A percentile compares a stretch with the other conserved stretches of the same genome.
These are phyloP conservation scores for Cantharis flavilabris DNA, from an alignment of 2,888 invertebrate species.

Conservation along the genomic window DNA sequence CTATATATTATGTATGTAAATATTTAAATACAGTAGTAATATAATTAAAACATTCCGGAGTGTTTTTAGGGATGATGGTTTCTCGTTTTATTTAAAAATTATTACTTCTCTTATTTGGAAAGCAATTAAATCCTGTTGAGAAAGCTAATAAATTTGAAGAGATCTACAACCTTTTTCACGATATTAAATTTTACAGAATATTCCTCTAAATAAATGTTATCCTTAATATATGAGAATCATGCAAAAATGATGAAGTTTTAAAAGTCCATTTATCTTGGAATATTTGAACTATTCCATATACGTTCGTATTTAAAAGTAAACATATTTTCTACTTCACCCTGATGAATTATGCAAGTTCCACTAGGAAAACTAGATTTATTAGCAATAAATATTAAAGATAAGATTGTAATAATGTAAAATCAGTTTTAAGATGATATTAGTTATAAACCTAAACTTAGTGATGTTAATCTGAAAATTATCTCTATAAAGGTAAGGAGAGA, in stretches of 20 bases:
- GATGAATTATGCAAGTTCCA: background rate
- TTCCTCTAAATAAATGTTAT: constrained; percentile 20
- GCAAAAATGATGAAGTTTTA: constrained; percentile 4
- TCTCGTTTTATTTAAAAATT: constrained; percentile 14
- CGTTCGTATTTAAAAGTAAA: background rate
- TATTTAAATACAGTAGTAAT: background rate
- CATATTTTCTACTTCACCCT: background rate
- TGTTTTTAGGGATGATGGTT: background rate
- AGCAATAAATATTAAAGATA: constrained; percentile 20
- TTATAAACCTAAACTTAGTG: constrained; percentile 16
- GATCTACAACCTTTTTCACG: constrained; percentile 20
- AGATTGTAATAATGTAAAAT: constrained; percentile 25
- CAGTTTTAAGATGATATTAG: constrained; percentile 9
- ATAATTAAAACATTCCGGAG: constrained; percentile 8
- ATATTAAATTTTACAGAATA: constrained; percentile 30
- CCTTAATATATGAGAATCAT: constrained; percentile 22
- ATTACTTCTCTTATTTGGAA: constrained; percentile 29
- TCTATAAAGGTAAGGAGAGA: constrained; percentile 17
- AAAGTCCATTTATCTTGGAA: constrained; percentile 12
- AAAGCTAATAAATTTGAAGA: constrained; percentile 32
- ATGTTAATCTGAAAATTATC: constrained; percentile 28
- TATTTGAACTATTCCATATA: background rate
- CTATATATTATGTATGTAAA: background rate
- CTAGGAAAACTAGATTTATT: background rate
- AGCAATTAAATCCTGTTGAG: constrained; percentile 27